These are phyloP conservation scores for Polietes domitor DNA, from an alignment of 2,888 invertebrate genomes.

Conservation along the genomic window DNA sequence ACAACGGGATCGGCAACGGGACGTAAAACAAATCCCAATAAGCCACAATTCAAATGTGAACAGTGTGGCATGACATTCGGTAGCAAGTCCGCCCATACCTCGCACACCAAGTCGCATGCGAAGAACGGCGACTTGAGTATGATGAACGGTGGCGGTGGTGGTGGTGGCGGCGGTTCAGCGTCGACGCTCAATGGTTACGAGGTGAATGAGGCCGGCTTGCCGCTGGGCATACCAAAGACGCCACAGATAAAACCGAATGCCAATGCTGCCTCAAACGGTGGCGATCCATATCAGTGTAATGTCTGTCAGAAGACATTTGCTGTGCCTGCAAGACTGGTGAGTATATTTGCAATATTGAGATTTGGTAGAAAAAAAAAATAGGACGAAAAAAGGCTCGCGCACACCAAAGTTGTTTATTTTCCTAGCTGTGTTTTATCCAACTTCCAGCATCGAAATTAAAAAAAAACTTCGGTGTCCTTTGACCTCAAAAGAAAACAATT, in stretches of 20 bases:
- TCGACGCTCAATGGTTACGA: slow-evolving; percentile 73
- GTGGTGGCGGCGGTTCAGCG: slow-evolving; percentile 64
- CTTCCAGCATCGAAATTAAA: too few species aligned
- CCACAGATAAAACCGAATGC: slow-evolving; percentile 76
- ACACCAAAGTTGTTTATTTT: too few species aligned
- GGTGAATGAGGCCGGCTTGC: slow-evolving; percentile 71
- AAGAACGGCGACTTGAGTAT: slow-evolving; percentile 75
- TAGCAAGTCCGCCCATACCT: slow-evolving; percentile 88
- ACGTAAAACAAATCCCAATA: slow-evolving; percentile 74
- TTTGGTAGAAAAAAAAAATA: too few species aligned
- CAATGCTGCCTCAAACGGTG: slow-evolving; percentile 74
- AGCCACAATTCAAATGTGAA: slow-evolving; percentile 85
- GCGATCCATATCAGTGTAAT: slow-evolving; percentile 93
- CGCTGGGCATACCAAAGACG: slow-evolving; percentile 77
- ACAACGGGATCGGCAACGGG: slow-evolving; percentile 21
- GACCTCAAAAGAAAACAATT: too few species aligned
- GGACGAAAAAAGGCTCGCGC: too few species aligned
- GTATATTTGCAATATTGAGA: too few species aligned
- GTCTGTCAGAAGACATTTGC: slow-evolving; percentile 95
- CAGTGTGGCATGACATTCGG: slow-evolving; percentile 89
- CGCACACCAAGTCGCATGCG: slow-evolving; percentile 86
- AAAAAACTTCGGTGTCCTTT: too few species aligned
- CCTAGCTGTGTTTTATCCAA: too few species aligned
- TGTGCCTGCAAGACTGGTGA: slow-evolving; percentile 90
- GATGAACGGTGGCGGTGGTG: slow-evolving; percentile 62